Conservation (phyloP, 2,113 vertebrate species). For the Cathartes aura region DNA sequence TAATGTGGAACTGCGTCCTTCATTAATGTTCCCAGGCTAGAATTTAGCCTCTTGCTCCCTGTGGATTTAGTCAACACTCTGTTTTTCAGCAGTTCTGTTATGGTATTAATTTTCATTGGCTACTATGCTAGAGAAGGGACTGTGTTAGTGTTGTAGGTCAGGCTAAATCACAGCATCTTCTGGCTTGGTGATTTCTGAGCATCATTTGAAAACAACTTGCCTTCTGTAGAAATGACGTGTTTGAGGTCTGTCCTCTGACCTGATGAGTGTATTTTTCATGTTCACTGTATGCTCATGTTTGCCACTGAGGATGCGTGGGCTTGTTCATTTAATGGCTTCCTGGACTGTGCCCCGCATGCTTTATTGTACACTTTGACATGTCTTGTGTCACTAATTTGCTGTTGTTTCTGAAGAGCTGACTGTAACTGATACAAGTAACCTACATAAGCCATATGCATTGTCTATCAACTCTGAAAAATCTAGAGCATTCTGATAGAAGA, state of each 20-base stretch:
- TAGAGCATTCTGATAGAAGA: background rate
- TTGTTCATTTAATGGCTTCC: background rate
- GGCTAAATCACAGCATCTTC: background rate
- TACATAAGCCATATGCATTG: accelerated
- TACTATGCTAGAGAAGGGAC: background rate
- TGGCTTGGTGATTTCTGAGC: background rate
- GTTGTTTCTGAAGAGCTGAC: background rate
- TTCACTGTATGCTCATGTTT: accelerated
- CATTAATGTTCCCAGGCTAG: background rate
- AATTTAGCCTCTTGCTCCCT: background rate
- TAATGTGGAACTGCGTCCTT: background rate
- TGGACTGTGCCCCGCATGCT: background rate
- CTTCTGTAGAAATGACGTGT: background rate
- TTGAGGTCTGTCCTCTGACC: background rate
- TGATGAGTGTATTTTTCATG: accelerated
- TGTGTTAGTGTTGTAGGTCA: background rate
- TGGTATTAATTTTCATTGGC: background rate
- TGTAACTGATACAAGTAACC: background rate
- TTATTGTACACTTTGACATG: background rate
- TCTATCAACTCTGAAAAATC: background rate
- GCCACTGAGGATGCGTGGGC: background rate
- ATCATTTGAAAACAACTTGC: background rate
- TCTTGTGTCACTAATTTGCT: background rate
- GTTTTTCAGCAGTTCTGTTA: background rate
- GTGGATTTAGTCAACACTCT: background rate